These are phyloP conservation scores for Thunnus thynnus DNA, from an alignment of 2,113 vertebrate genomes.

Conservation along the genomic window DNA sequence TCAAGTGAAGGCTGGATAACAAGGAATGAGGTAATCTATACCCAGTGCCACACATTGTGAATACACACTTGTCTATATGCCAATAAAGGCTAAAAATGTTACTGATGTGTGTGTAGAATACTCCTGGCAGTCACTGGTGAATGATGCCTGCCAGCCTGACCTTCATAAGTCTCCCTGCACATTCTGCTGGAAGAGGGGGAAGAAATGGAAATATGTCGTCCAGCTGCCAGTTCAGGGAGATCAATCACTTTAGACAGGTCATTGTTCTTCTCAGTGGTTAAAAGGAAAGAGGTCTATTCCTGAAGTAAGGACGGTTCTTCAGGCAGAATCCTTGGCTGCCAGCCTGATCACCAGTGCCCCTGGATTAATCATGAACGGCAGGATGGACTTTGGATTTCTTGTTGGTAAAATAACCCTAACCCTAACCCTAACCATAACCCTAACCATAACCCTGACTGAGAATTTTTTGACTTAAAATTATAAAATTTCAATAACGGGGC, in stretches of 20 bases:
- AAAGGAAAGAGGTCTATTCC: slow-evolving; percentile 65
- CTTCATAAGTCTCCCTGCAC: slow-evolving; percentile 62
- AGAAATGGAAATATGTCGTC: slow-evolving; percentile 69
- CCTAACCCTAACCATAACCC: too few relatives aligned
- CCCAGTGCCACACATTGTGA: slow-evolving; percentile 5
- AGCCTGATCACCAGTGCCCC: slow-evolving; percentile 14
- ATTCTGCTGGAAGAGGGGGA: slow-evolving; percentile 33
- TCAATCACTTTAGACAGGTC: slow-evolving; percentile 77
- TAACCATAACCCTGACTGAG: too few relatives aligned
- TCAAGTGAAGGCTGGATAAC: neutral
- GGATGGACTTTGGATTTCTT: neutral
- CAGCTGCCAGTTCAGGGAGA: slow-evolving; percentile 67
- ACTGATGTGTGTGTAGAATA: slow-evolving; percentile 30
- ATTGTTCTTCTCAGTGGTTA: slow-evolving; percentile 72
- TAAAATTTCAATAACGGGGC: too few relatives aligned
- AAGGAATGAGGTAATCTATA: neutral
- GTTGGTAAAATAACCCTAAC: too few relatives aligned
- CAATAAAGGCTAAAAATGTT: slow-evolving; percentile 21
- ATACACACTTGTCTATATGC: neutral
- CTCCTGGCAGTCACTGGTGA: slow-evolving; percentile 45
- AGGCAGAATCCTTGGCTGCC: slow-evolving; percentile 48
- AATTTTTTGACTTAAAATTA: too few relatives aligned
- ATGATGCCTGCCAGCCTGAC: slow-evolving; percentile 64
- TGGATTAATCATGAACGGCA: slow-evolving; percentile 64
- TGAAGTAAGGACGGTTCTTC: slow-evolving; percentile 55